Conservation (phyloP, 2,113 vertebrate species). For the Pseudorhombus dupliciocellatus region DNA sequence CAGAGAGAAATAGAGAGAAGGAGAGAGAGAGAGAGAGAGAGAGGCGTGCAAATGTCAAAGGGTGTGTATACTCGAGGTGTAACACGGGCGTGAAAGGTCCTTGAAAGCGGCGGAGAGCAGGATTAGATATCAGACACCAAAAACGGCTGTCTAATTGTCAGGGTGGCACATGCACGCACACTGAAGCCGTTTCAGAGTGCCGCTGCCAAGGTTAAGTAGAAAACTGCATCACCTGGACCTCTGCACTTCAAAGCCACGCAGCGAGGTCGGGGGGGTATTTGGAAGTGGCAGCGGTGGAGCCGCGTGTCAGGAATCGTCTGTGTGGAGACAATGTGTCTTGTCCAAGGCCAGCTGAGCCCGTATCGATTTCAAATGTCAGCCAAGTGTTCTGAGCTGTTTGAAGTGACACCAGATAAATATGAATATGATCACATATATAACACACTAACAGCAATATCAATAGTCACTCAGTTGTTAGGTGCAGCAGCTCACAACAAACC, state of each 20-base stretch:
- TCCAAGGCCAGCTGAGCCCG: not conserved
- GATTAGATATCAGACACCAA: slow-evolving; percentile 33
- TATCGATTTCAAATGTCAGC: not conserved
- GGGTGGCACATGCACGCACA: not conserved
- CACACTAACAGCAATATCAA: no score
- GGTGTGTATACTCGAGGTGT: slow-evolving; percentile 19
- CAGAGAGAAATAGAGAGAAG: slow-evolving; percentile 3
- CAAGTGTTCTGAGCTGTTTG: not conserved
- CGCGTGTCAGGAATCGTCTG: not conserved
- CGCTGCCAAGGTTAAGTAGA: slow-evolving; percentile 27
- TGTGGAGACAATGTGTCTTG: not conserved
- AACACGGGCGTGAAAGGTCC: slow-evolving; percentile 19
- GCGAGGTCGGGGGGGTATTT: not conserved
- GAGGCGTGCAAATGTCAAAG: slow-evolving; percentile 42
- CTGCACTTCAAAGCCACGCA: not conserved
- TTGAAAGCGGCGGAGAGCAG: slow-evolving; percentile 18
- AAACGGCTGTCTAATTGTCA: slow-evolving; percentile 29
- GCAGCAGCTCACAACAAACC: no score
- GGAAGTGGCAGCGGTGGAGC: not conserved
- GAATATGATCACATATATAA: no score
- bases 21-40: slow-evolving; percentile 15
- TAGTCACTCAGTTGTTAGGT: no score
- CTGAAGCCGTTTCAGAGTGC: not conserved
- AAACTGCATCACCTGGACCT: slow-evolving; percentile 10
- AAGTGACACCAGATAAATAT: not conserved